Percentiles rank a stretch among this genome's conserved stretches.
Evolutionary conservation across 2,113 vertebrate species (phyloP).

Genomic region (Lagenorhynchus albirostris): DNA sequence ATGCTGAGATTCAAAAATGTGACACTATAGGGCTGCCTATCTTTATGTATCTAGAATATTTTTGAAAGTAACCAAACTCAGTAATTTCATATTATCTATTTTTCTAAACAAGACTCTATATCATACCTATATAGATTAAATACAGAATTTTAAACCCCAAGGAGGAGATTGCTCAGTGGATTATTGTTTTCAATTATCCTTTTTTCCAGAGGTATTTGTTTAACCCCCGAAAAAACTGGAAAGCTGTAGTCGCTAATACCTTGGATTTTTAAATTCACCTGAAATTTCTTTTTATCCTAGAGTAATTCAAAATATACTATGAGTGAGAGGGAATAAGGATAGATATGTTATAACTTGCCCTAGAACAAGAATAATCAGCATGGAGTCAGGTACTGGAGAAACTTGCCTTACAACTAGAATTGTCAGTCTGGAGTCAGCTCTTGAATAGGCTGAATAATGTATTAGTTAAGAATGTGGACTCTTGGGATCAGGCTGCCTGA

Average conservation of each 20-base stretch:
- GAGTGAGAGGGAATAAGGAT: background rate
- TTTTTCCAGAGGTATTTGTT: background rate
- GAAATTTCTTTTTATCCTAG: background rate
- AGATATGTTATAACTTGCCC: background rate
- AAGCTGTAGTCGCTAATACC: background rate
- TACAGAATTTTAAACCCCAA: background rate
- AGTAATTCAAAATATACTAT: conserved; percentile 23
- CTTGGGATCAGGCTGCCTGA: background rate
- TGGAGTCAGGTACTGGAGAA: background rate
- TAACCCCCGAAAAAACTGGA: background rate
- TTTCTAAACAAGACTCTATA: background rate
- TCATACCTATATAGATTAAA: background rate
- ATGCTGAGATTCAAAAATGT: background rate
- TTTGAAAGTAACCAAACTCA: background rate
- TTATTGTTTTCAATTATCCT: background rate
- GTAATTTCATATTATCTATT: background rate
- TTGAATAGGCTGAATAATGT: background rate
- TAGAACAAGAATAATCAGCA: background rate
- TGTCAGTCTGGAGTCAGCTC: background rate
- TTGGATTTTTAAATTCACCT: background rate
- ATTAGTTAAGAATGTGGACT: background rate
- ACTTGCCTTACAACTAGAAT: background rate
- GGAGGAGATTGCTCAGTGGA: background rate
- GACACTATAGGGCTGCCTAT: background rate
- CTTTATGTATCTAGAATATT: background rate